Conservation (phyloP, 2,888 invertebrate species). For the Scelioninae gen. 1 region DNA sequence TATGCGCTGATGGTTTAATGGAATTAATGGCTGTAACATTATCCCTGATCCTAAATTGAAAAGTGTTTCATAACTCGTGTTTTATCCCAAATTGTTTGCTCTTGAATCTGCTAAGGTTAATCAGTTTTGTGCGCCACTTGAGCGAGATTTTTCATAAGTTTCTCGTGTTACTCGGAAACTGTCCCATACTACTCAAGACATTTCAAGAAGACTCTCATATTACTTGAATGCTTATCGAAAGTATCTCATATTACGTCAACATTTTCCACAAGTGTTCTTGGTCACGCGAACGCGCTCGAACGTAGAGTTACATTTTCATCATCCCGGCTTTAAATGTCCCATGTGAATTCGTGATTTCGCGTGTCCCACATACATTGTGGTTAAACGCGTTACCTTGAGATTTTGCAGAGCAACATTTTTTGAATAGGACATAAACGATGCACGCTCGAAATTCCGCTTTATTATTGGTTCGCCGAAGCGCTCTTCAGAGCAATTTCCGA, state of each 20-base stretch:
- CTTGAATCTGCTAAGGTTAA: conserved; percentile 15
- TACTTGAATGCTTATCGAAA: conserved; percentile 69
- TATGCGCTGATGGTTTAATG: too few species aligned
- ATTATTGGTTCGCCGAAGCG: too few species aligned
- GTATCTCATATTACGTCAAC: conserved; percentile 68
- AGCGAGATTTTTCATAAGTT: conserved; percentile 60
- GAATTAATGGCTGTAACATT: too few species aligned
- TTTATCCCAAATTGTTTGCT: not conserved
- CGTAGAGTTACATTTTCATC: conserved; percentile 64
- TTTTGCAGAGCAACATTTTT: conserved; percentile 15
- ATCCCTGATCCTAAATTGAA: too few species aligned
- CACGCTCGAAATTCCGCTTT: too few species aligned
- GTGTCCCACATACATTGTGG: conserved; percentile 32
- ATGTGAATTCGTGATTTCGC: conserved; percentile 58
- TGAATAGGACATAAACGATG: too few species aligned
- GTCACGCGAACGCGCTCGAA: conserved; percentile 56
- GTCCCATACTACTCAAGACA: conserved; percentile 66
- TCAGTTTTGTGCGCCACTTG: conserved; percentile 26
- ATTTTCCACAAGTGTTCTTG: conserved; percentile 62
- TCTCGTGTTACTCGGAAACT: conserved; percentile 67
- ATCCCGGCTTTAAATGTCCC: conserved; percentile 52
- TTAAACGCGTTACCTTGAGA: conserved; percentile 9
- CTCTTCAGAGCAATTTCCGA: too few species aligned
- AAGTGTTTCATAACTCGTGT: not conserved
- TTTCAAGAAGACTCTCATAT: conserved; percentile 67